Conservation (phyloP, 2,797 vertebrate species). For the Chelmon rostratus region DNA sequence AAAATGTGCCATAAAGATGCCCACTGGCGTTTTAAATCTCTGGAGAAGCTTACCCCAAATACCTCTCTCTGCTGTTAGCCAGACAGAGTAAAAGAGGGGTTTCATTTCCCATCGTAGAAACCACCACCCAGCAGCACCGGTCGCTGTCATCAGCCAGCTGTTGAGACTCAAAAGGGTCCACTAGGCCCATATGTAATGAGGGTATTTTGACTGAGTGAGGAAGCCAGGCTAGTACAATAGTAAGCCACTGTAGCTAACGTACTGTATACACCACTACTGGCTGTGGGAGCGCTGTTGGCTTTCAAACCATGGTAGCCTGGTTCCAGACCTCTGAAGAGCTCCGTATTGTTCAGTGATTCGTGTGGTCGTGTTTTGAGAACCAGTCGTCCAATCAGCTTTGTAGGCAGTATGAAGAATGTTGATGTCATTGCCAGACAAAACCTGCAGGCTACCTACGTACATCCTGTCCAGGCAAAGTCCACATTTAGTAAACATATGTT, state of each 20-base stretch:
- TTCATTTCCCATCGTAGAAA: neutral
- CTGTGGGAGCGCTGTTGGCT: neutral
- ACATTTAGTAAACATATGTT: neutral
- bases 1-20: conserved; percentile 15
- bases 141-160: conserved; percentile 10
- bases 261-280: neutral
- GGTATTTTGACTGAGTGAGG: neutral
- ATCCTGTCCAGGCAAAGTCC: too few species aligned
- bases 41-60: neutral
- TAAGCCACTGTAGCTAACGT: neutral
- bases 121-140: neutral
- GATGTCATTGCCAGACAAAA: neutral
- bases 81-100: neutral
- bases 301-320: neutral
- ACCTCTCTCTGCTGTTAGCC: neutral
- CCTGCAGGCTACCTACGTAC: neutral
- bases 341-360: neutral
- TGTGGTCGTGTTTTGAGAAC: neutral
- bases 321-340: neutral
- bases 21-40: conserved; percentile 8
- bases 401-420: neutral
- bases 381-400: neutral
- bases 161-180: neutral
- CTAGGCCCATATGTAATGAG: neutral
- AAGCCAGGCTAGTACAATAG: neutral